Evolutionary conservation across 2,888 invertebrate species (phyloP).

Genomic region (Lucinisca nassula): DNA sequence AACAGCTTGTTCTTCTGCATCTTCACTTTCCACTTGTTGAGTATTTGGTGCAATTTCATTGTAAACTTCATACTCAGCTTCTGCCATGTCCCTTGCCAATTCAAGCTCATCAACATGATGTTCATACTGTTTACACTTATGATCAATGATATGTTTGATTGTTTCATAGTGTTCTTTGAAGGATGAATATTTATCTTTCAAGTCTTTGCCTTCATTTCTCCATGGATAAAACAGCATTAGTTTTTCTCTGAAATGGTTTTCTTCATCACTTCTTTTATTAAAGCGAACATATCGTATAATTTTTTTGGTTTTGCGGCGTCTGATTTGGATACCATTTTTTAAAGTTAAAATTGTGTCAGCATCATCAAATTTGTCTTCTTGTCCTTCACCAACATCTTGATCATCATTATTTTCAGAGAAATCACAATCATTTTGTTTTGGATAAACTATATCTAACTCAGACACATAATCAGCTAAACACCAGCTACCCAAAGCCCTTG

Average conservation of each 20-base stretch:
- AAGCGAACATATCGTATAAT: conserved; percentile 31
- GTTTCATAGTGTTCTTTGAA: conserved; percentile 16
- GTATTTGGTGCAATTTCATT: conserved; percentile 14
- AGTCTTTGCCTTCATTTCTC: conserved; percentile 37
- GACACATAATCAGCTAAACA: no score
- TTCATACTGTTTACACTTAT: not conserved
- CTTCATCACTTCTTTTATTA: conserved; percentile 25
- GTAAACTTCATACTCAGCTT: not conserved
- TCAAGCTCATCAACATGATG: conserved; percentile 10
- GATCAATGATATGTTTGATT: conserved; percentile 5
- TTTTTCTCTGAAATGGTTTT: conserved; percentile 39
- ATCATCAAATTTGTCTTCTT: no score
- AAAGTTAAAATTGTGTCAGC: no score
- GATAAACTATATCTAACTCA: no score
- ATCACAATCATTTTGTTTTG: no score
- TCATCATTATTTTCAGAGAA: no score
- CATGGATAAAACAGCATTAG: conserved; percentile 38
- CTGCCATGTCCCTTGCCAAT: conserved; percentile 4
- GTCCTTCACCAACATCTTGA: no score
- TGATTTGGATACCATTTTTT: no score
- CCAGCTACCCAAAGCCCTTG: no score
- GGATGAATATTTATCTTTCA: conserved; percentile 1
- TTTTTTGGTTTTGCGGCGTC: conserved; percentile 26
- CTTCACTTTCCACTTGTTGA: not conserved
- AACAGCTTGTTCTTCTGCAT: not conserved